Percentiles rank a stretch among this genome's conserved stretches.
These are phyloP conservation scores for Phallusia fumigata DNA, from an alignment of 23 tunicate species.

Conservation along the genomic window DNA sequence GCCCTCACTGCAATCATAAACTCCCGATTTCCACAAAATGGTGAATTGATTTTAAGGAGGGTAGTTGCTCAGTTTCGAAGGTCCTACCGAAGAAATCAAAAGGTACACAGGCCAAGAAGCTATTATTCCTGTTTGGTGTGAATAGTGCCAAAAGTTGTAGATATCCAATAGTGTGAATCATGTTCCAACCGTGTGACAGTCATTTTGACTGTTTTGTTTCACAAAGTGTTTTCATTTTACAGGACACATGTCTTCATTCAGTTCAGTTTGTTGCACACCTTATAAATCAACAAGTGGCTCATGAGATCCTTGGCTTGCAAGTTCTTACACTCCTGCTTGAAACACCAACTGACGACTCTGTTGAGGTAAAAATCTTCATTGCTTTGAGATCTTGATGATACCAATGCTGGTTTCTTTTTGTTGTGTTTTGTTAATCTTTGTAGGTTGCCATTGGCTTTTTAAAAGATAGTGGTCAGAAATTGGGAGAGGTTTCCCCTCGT, in stretches of 20 bases:
- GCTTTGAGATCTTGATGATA: no score
- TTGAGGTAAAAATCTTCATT: constrained; percentile 53
- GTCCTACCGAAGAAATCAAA: constrained; percentile 79
- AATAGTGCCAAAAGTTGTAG: no score
- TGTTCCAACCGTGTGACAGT: no score
- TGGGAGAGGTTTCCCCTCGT: constrained; percentile 89
- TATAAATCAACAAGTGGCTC: constrained; percentile 95
- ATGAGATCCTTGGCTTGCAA: constrained; percentile 90
- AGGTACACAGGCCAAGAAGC: constrained; percentile 21
- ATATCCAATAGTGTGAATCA: no score
- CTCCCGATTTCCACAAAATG: constrained; percentile 90
- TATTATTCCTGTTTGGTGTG: no score
- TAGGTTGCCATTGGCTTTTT: constrained; percentile 95
- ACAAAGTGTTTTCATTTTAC: neutral
- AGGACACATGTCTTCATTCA: constrained; percentile 90
- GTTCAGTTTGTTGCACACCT: constrained; percentile 94
- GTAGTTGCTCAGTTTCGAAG: constrained; percentile 86
- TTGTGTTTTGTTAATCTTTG: neutral
- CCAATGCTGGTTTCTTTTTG: neutral
- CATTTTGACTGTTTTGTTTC: neutral
- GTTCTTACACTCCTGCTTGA: constrained; percentile 82
- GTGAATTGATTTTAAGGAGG: constrained; percentile 86
- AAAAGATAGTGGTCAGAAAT: constrained; percentile 86
- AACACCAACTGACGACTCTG: constrained; percentile 97
- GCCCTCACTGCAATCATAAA: constrained; percentile 88